Evolutionary conservation across 2,888 invertebrate species (phyloP).

Genomic region (Ochropacha duplaris): DNA sequence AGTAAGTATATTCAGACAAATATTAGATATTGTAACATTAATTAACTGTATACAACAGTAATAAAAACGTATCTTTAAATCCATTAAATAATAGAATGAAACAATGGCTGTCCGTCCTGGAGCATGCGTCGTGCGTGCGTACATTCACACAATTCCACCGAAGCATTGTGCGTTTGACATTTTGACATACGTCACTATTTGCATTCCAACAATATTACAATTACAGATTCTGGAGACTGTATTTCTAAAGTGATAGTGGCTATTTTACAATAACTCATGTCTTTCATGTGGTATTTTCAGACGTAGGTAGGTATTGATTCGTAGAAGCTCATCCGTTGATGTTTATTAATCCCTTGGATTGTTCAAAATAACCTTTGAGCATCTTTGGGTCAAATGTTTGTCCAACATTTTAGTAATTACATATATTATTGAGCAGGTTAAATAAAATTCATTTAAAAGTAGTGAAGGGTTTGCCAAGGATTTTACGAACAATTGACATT

Average conservation of each 20-base stretch:
- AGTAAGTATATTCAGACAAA: too few relatives aligned
- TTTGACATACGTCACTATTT: constrained; percentile 41
- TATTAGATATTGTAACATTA: too few relatives aligned
- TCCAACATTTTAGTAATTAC: background rate
- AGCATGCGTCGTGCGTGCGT: constrained; percentile 29
- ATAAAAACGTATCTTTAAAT: constrained; percentile 18
- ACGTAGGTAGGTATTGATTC: constrained; percentile 50
- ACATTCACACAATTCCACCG: constrained; percentile 22
- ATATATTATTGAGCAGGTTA: background rate
- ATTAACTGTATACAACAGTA: constrained; percentile 15
- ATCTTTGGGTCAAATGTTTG: background rate
- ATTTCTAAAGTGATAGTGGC: background rate
- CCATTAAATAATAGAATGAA: constrained; percentile 36
- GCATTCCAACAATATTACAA: constrained; percentile 32
- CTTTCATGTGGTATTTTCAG: constrained; percentile 19
- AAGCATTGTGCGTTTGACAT: constrained; percentile 47
- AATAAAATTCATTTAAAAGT: background rate
- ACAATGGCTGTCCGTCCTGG: constrained; percentile 36
- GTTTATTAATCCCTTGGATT: constrained; percentile 16
- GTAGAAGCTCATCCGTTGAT: constrained; percentile 39
- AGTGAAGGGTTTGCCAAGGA: background rate
- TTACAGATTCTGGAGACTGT: constrained; percentile 14
- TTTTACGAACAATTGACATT: constrained; percentile 4
- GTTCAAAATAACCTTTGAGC: background rate
- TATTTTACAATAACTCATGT: constrained; percentile 5